These are phyloP conservation scores for Zaprionus taronus DNA, from an alignment of 1,140 invertebrate species.

Conservation along the genomic window DNA sequence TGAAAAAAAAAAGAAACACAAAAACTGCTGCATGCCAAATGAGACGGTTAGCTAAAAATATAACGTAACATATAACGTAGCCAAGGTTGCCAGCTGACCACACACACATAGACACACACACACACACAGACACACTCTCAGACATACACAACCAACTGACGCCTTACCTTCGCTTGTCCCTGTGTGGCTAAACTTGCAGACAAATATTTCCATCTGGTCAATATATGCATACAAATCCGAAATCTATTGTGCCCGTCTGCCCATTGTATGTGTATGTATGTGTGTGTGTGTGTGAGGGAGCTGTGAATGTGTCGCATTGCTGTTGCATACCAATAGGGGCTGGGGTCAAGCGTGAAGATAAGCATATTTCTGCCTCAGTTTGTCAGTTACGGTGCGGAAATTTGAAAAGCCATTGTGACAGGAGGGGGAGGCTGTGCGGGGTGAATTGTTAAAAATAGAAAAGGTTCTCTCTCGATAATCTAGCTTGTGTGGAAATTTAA, in stretches of 20 bases:
- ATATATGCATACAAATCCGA: slow-evolving; percentile 32
- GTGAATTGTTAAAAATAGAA: not conserved
- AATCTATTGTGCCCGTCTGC: slow-evolving; percentile 24
- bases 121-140: not conserved
- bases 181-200: slow-evolving; percentile 8
- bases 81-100: slow-evolving; percentile 21
- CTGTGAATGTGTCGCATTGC: slow-evolving; percentile 24
- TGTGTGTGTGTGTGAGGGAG: not conserved
- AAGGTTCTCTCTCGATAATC: not conserved
- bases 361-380: slow-evolving; percentile 13
- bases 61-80: slow-evolving; percentile 15
- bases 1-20: slow-evolving; percentile 1
- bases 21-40: slow-evolving; percentile 55
- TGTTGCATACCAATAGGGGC: slow-evolving; percentile 30
- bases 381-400: not conserved
- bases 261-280: not conserved
- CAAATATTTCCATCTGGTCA: slow-evolving; percentile 25
- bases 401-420: slow-evolving; percentile 4
- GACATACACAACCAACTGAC: slow-evolving; percentile 5
- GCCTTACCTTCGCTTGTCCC: slow-evolving; percentile 22
- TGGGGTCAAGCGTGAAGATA: slow-evolving; percentile 38
- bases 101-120: slow-evolving; percentile 3
- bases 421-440: too few species aligned
- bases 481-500: not conserved
- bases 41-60: slow-evolving; percentile 67